These are phyloP conservation scores for Plestiodon gilberti DNA, from an alignment of 2,113 vertebrate species.

Conservation along the genomic window DNA sequence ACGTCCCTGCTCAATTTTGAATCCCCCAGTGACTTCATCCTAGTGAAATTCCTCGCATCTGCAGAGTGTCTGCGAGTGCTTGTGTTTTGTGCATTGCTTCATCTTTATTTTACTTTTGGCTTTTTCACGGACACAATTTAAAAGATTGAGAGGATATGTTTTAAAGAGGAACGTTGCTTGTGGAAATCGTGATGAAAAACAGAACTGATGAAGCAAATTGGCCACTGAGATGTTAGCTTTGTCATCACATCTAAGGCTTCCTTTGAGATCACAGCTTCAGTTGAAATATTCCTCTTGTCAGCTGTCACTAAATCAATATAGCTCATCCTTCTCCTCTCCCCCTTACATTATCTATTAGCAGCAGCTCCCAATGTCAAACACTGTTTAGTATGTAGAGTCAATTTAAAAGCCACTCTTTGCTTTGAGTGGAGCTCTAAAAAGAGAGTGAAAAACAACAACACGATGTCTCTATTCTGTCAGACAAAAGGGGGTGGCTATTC, in stretches of 20 bases:
- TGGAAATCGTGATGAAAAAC: background rate
- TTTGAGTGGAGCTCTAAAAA: background rate
- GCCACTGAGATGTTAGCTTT: slow-evolving; percentile 16
- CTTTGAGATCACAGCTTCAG: background rate
- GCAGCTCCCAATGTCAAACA: background rate
- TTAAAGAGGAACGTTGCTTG: background rate
- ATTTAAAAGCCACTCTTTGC: background rate
- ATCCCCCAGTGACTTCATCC: slow-evolving; percentile 1
- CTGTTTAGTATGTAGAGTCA: slow-evolving; percentile 34
- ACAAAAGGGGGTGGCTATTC: background rate
- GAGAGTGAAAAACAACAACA: background rate
- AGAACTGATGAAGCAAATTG: slow-evolving; percentile 9
- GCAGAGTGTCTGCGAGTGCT: background rate
- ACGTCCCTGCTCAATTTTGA: background rate
- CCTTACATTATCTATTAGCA: slow-evolving; percentile 32
- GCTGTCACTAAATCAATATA: slow-evolving; percentile 30
- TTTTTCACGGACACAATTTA: background rate
- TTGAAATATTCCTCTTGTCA: slow-evolving; percentile 18
- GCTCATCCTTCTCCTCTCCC: background rate
- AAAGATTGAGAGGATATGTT: background rate
- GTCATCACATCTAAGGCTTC: slow-evolving; percentile 10
- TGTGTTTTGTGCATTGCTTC: background rate
- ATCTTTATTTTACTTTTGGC: background rate
- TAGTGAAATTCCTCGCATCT: background rate
- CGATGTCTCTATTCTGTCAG: background rate